Percentiles rank a stretch among this genome's conserved stretches.
Conservation (phyloP, 2,113 vertebrate genomes). For the Sinocyclocheilus maitianheensis region DNA sequence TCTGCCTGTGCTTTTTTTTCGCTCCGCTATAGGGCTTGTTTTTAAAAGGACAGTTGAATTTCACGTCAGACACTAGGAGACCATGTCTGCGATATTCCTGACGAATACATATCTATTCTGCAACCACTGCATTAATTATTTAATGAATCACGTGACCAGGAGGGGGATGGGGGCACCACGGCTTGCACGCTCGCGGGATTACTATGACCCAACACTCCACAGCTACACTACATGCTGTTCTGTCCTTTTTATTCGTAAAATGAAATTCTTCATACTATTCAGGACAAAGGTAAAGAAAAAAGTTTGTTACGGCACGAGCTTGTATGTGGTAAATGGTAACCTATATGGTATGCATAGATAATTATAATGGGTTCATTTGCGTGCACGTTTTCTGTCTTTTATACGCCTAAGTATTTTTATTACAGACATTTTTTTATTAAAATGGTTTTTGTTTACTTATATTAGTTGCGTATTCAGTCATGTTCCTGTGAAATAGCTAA, state of each 20-base stretch:
- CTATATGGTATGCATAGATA: neutral
- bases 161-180: slow-evolving; percentile 82
- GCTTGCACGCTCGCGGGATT: slow-evolving; percentile 82
- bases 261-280: slow-evolving; percentile 29
- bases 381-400: slow-evolving; percentile 12
- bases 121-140: slow-evolving; percentile 99
- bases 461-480: neutral
- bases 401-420: neutral
- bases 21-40: slow-evolving; percentile 86
- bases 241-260: slow-evolving; percentile 33
- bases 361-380: neutral
- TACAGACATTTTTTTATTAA: neutral
- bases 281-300: slow-evolving; percentile 17
- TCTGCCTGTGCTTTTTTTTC: slow-evolving; percentile 70
- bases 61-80: slow-evolving; percentile 93
- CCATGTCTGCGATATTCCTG: slow-evolving; percentile 90
- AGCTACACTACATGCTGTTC: slow-evolving; percentile 62
- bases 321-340: slow-evolving; percentile 30
- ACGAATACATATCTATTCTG: slow-evolving; percentile 98
- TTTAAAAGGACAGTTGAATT: slow-evolving; percentile 95
- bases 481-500: neutral
- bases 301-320: slow-evolving; percentile 2
- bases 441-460: neutral
- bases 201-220: slow-evolving; percentile 86
- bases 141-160: slow-evolving; percentile 94